A percentile compares a stretch with the other conserved stretches of the same genome.
These are phyloP conservation scores for Hymenochirus boettgeri DNA, from an alignment of 2,113 vertebrate genomes.

Conservation along the genomic window DNA sequence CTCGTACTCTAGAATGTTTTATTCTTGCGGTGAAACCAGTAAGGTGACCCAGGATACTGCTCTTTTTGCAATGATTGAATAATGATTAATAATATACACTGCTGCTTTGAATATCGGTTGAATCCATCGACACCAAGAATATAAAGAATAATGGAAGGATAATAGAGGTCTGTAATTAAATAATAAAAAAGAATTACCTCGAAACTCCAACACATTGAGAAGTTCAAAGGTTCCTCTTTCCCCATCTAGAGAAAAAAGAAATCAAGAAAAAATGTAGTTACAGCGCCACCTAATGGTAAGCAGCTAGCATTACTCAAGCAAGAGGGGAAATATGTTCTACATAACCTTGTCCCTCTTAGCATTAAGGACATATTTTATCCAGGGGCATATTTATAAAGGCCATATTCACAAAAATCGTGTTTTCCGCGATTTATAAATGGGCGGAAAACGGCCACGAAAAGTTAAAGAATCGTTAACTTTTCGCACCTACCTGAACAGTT, in stretches of 20 bases:
- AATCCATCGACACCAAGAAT: not conserved
- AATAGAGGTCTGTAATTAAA: conserved; percentile 18
- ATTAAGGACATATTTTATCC: too few relatives aligned
- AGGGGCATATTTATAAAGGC: too few relatives aligned
- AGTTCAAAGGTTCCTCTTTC: conserved; percentile 83
- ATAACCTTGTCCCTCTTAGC: too few relatives aligned
- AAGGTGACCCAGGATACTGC: conserved; percentile 9
- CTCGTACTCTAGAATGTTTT: conserved; percentile 26
- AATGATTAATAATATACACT: conserved; percentile 28
- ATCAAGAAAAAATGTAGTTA: not conserved
- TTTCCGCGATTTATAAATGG: too few relatives aligned
- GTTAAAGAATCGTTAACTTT: too few relatives aligned
- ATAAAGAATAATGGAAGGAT: conserved; percentile 14
- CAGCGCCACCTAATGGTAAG: conserved; percentile 56
- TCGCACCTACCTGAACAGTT: too few relatives aligned
- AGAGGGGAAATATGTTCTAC: too few relatives aligned
- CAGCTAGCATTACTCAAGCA: too few relatives aligned
- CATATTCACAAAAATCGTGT: too few relatives aligned
- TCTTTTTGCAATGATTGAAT: conserved; percentile 26
- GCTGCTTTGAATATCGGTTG: conserved; percentile 6
- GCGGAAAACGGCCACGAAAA: too few relatives aligned
- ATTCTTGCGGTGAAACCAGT: conserved; percentile 21
- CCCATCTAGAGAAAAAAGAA: conserved; percentile 73
- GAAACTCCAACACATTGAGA: conserved; percentile 93
- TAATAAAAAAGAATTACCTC: conserved; percentile 67